A percentile compares a stretch with the other conserved stretches of the same genome.
Conservation (phyloP, 2,888 invertebrate species). For the Chloromyia formosa region DNA sequence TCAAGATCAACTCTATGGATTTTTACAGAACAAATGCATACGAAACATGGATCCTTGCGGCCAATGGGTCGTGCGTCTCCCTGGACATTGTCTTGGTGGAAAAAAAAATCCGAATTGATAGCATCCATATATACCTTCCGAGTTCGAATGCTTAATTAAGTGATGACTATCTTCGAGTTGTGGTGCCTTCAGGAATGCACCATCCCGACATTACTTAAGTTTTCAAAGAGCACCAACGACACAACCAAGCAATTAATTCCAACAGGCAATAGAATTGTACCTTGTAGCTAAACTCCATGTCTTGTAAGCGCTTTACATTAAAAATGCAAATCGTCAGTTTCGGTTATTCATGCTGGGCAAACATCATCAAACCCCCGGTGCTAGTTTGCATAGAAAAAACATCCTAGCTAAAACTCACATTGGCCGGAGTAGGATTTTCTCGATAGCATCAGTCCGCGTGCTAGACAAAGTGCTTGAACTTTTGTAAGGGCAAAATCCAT, state of each 20-base stretch:
- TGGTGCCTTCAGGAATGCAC: conserved; percentile 12
- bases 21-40: conserved; percentile 15
- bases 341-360: background rate
- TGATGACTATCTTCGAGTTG: conserved; percentile 36
- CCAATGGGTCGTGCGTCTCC: conserved; percentile 40
- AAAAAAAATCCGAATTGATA: conserved; percentile 7
- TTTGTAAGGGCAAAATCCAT: background rate
- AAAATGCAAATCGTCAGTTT: conserved; percentile 34
- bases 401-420: conserved; percentile 17
- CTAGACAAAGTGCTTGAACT: conserved; percentile 19
- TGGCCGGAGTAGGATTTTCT: conserved; percentile 10
- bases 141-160: conserved; percentile 42
- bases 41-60: conserved; percentile 30
- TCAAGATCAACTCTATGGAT: conserved; percentile 26
- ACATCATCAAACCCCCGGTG: background rate
- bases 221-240: conserved; percentile 5
- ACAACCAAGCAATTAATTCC: conserved; percentile 31
- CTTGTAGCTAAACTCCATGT: background rate
- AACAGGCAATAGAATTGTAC: conserved; percentile 8
- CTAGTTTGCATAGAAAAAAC: conserved; percentile 33
- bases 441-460: background rate
- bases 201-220: conserved; percentile 30
- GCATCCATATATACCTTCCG: conserved; percentile 30
- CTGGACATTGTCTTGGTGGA: conserved; percentile 31
- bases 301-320: conserved; percentile 1